phyloP scores from a whole-genome alignment of 2,888 invertebrate species.

The Auanema freiburgensis region DNA sequence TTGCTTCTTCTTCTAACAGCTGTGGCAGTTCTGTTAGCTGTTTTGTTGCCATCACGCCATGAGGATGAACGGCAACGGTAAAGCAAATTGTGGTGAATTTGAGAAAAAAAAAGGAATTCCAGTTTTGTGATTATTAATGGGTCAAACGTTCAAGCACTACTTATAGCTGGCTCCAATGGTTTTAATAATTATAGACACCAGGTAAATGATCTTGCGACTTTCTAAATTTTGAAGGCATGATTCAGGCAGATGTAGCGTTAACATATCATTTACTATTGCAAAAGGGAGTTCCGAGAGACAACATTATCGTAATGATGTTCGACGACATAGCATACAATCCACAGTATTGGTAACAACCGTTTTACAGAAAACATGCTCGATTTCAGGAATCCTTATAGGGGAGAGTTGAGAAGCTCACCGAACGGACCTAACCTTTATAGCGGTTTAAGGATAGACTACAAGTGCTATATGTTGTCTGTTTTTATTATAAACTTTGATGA shows the following conservation, averaged over 20 bases:
- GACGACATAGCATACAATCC: conserved; percentile 69
- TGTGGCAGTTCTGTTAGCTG: too few relatives aligned
- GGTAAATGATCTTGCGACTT: too few relatives aligned
- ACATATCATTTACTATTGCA: conserved; percentile 69
- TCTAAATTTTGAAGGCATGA: not conserved
- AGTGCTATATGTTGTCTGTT: not conserved
- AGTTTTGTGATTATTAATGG: too few relatives aligned
- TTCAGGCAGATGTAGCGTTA: conserved; percentile 70
- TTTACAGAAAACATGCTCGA: too few relatives aligned
- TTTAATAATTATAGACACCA: conserved; percentile 71
- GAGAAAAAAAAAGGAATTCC: too few relatives aligned
- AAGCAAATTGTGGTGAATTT: too few relatives aligned
- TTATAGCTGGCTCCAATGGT: conserved; percentile 71
- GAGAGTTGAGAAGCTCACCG: conserved; percentile 69
- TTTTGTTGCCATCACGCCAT: too few relatives aligned
- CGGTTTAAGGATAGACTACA: conserved; percentile 70
- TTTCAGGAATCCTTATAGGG: conserved; percentile 69
- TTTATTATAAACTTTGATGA: too few relatives aligned
- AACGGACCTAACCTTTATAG: conserved; percentile 70
- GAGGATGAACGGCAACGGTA: too few relatives aligned
- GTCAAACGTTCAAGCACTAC: conserved; percentile 62
- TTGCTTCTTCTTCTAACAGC: too few relatives aligned
- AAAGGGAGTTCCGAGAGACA: conserved; percentile 69
- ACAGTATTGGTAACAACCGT: conserved; percentile 6
- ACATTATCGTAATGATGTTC: conserved; percentile 71